A percentile compares a stretch with the other conserved stretches of the same genome.
These are phyloP conservation scores for Pandemis heparana DNA, from an alignment of 2,888 invertebrate genomes.

Conservation along the genomic window DNA sequence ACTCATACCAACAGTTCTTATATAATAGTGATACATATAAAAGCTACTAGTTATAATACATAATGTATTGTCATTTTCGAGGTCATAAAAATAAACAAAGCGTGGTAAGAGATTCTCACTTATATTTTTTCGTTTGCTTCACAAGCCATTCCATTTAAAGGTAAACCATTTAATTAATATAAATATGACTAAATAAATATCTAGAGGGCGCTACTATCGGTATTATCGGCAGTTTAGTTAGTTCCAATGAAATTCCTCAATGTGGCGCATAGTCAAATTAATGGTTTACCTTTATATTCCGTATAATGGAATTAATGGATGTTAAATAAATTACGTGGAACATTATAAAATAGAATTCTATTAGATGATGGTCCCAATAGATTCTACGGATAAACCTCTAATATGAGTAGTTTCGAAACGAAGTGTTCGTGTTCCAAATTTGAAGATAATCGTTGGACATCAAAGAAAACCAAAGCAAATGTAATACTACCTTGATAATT, in stretches of 20 bases:
- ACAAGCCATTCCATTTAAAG: background rate
- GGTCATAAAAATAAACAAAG: constrained; percentile 44
- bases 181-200: too few relatives aligned
- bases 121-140: constrained; percentile 4
- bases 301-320: background rate
- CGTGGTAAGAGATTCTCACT: constrained; percentile 30
- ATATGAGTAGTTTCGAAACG: background rate
- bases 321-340: background rate
- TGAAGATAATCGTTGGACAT: background rate
- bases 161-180: too few relatives aligned
- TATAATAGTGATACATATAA: constrained; percentile 48
- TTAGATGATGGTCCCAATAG: constrained; percentile 30
- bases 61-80: constrained; percentile 54
- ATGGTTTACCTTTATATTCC: background rate
- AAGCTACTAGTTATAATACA: constrained; percentile 49
- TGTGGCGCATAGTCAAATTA: too few relatives aligned
- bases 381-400: constrained; percentile 3
- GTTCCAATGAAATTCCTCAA: too few relatives aligned
- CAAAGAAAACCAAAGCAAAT: background rate
- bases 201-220: too few relatives aligned
- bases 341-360: background rate
- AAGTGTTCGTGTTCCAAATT: background rate
- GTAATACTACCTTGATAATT: background rate
- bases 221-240: too few relatives aligned
- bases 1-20: constrained; percentile 30